Conservation (phyloP, 1,140 invertebrate genomes). For the Vanessa tameamea region DNA sequence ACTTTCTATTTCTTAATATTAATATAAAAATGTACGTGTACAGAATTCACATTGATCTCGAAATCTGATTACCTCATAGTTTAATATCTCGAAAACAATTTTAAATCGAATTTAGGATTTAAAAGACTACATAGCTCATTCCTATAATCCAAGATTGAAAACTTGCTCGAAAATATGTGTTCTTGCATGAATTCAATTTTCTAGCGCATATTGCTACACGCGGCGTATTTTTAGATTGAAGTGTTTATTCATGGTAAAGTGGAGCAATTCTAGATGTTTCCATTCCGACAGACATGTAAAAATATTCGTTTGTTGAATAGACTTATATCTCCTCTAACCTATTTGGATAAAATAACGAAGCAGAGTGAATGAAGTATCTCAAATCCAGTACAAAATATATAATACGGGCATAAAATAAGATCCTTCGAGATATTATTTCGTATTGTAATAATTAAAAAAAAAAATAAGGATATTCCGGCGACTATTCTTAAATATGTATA, state of each 20-base stretch:
- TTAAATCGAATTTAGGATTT: too few species aligned
- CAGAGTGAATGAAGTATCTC: background rate
- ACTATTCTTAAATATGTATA: too few species aligned
- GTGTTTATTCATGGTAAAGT: conserved; percentile 37
- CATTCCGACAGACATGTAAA: conserved; percentile 28
- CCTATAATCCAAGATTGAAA: conserved; percentile 22
- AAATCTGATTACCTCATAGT: too few species aligned
- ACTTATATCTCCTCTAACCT: conserved; percentile 11
- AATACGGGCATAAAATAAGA: too few species aligned
- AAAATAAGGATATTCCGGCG: too few species aligned
- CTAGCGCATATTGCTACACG: conserved; percentile 30
- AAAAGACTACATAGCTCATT: background rate
- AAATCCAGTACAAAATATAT: background rate
- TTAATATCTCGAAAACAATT: too few species aligned
- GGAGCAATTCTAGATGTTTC: conserved; percentile 27
- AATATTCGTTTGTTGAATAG: conserved; percentile 16
- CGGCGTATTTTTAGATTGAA: conserved; percentile 38
- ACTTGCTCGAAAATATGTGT: conserved; percentile 11
- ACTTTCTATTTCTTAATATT: too few species aligned
- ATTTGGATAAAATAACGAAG: conserved; percentile 1
- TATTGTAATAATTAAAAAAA: too few species aligned
- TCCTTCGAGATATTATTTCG: too few species aligned
- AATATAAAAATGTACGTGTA: too few species aligned
- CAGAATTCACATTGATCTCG: too few species aligned
- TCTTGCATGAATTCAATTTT: conserved; percentile 26